Percentiles rank a stretch among this genome's conserved stretches.
Conservation (phyloP, 2,113 vertebrate species). For the Barnardius zonarius region DNA sequence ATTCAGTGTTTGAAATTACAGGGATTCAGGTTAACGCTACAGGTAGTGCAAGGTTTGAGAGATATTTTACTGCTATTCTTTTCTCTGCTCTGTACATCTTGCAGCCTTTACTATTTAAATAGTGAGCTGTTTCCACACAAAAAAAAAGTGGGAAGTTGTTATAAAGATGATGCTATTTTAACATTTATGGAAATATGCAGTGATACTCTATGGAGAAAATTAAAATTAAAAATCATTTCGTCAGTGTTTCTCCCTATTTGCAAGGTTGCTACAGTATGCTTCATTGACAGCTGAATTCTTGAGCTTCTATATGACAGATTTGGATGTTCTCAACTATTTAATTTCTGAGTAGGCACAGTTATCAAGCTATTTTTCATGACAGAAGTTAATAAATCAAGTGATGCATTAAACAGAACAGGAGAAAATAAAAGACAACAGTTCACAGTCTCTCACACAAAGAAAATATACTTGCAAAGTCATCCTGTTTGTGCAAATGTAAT, state of each 20-base stretch:
- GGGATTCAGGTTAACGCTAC: neutral
- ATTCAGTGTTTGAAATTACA: neutral
- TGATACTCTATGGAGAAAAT: slow-evolving; percentile 1
- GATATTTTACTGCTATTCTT: neutral
- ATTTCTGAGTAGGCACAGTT: neutral
- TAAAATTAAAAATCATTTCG: neutral
- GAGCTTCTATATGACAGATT: slow-evolving; percentile 16
- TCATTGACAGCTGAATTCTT: neutral
- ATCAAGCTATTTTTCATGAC: slow-evolving; percentile 38
- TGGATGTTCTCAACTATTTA: slow-evolving; percentile 41
- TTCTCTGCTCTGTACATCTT: neutral
- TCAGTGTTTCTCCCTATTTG: neutral
- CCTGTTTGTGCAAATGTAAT: neutral
- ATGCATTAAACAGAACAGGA: neutral
- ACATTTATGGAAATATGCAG: neutral
- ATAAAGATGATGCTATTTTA: neutral
- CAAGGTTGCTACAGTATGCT: neutral
- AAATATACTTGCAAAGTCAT: neutral
- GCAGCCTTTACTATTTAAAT: neutral
- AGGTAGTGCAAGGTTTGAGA: neutral
- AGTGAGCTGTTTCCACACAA: neutral
- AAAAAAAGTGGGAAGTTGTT: neutral
- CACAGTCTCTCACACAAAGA: neutral
- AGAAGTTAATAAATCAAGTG: slow-evolving; percentile 18
- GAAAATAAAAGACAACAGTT: neutral